phyloP scores from a whole-genome alignment of 2,113 vertebrate genomes.

The Notothenia coriiceps region DNA sequence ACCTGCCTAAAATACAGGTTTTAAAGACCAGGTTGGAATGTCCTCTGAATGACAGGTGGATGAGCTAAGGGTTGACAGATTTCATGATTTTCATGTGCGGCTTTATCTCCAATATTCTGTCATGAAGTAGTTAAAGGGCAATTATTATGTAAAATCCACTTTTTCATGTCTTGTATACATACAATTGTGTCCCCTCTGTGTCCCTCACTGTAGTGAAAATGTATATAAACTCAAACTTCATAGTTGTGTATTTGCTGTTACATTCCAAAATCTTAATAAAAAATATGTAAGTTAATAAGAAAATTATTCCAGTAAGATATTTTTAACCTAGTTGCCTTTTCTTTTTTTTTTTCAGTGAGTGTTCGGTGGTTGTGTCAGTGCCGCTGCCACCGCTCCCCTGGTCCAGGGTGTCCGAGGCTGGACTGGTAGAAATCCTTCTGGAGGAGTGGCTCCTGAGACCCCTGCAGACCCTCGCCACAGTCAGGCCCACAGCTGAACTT shows the following conservation, averaged over 20 bases:
- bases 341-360: slow-evolving; percentile 77
- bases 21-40: no score
- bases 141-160: no score
- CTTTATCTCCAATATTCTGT: no score
- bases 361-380: slow-evolving; percentile 75
- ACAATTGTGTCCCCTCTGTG: no score
- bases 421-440: slow-evolving; percentile 82
- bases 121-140: no score
- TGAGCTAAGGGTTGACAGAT: no score
- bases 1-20: no score
- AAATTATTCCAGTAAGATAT: not conserved
- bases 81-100: no score
- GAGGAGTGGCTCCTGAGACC: slow-evolving; percentile 87
- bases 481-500: slow-evolving; percentile 81
- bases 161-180: no score
- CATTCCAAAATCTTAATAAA: not conserved
- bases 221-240: not conserved
- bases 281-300: not conserved
- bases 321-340: not conserved
- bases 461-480: slow-evolving; percentile 71
- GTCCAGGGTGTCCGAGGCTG: slow-evolving; percentile 64
- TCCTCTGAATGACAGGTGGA: no score
- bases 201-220: not conserved
- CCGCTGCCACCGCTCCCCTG: slow-evolving; percentile 73
- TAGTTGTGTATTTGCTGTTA: not conserved